Conservation (phyloP, 2,797 vertebrate genomes). For the Coregonus suidteri region DNA sequence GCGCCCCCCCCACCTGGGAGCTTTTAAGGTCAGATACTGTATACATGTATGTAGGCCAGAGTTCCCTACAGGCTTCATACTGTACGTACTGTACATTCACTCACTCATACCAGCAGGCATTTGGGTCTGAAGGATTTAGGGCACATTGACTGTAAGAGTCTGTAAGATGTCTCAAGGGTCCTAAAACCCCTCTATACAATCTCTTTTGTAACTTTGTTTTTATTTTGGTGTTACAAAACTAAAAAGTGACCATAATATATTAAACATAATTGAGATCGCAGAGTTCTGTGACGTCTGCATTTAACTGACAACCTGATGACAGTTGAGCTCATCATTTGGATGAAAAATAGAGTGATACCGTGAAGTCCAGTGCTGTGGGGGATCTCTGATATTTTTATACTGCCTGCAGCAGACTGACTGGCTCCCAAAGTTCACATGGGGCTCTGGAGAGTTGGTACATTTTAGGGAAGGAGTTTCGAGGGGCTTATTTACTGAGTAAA, state of each 20-base stretch:
- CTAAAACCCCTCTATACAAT: neutral
- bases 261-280: too few relatives aligned
- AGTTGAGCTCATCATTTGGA: neutral
- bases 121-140: neutral
- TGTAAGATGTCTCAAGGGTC: neutral
- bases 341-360: neutral
- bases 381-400: neutral
- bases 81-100: neutral
- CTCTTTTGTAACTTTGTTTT: neutral
- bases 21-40: slow-evolving; percentile 5
- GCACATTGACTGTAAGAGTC: neutral
- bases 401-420: neutral
- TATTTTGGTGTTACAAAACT: neutral
- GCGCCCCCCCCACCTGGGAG: neutral
- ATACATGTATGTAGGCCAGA: slow-evolving; percentile 1
- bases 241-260: neutral
- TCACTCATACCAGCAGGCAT: neutral
- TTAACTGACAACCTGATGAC: neutral
- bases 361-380: neutral
- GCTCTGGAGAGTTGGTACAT: neutral
- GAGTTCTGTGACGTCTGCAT: too few relatives aligned
- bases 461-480: neutral
- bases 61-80: neutral
- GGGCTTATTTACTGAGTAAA: neutral
- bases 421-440: neutral